These are phyloP conservation scores for Leptogaster cylindrica DNA, from an alignment of 2,888 invertebrate species.

Conservation along the genomic window DNA sequence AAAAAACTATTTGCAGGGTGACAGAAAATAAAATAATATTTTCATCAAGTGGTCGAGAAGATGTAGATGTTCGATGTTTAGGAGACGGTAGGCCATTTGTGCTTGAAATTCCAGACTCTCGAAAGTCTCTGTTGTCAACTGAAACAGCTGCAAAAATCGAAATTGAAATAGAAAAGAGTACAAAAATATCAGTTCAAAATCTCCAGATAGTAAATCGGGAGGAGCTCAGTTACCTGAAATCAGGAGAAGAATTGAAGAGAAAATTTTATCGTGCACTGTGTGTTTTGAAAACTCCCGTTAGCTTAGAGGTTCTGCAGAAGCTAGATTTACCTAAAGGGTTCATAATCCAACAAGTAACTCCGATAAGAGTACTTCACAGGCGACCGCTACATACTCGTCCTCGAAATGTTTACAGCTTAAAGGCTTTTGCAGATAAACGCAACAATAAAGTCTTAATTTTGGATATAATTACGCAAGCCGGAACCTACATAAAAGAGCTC, in stretches of 20 bases:
- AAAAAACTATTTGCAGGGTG: slow-evolving; percentile 48
- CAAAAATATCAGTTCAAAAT: slow-evolving; percentile 67
- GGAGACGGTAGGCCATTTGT: slow-evolving; percentile 93
- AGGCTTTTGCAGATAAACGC: slow-evolving; percentile 66
- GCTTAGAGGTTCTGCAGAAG: slow-evolving; percentile 64
- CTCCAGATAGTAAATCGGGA: slow-evolving; percentile 73
- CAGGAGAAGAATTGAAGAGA: slow-evolving; percentile 85
- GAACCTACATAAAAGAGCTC: slow-evolving; percentile 97
- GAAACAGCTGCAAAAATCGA: slow-evolving; percentile 67
- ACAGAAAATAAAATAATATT: slow-evolving; percentile 68
- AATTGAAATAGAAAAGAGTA: slow-evolving; percentile 63
- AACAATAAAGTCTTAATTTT: slow-evolving; percentile 65
- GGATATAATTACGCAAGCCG: slow-evolving; percentile 82
- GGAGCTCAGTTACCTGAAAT: slow-evolving; percentile 74
- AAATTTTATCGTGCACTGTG: slow-evolving; percentile 89
- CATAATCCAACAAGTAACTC: slow-evolving; percentile 81
- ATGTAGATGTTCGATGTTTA: slow-evolving; percentile 94
- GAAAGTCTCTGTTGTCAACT: slow-evolving; percentile 63
- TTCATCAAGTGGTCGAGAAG: slow-evolving; percentile 92
- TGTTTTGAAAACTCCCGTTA: slow-evolving; percentile 61
- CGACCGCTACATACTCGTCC: slow-evolving; percentile 75
- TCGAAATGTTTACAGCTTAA: slow-evolving; percentile 70
- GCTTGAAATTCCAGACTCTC: slow-evolving; percentile 79
- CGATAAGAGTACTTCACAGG: slow-evolving; percentile 87
- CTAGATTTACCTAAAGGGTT: slow-evolving; percentile 63